Conservation (phyloP, 2,797 vertebrate species). For the Rachycentron canadum region DNA sequence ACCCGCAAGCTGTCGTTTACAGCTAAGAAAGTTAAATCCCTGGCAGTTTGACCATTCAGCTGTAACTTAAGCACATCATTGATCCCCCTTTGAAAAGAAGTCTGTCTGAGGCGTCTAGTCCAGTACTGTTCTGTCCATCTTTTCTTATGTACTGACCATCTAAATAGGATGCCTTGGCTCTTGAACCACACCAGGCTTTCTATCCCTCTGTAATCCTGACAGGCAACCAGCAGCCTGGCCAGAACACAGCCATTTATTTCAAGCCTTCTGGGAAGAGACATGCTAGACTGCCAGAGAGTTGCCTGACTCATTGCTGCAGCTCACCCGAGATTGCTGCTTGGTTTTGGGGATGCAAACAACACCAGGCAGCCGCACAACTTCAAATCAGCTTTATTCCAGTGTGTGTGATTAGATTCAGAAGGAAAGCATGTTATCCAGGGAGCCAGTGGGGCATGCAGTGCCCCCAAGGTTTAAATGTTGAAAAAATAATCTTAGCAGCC, state of each 20-base stretch:
- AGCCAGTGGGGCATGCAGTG: too few species aligned
- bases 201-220: slow-evolving; percentile 34
- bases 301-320: slow-evolving; percentile 39
- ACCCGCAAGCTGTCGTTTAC: neutral
- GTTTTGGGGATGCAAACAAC: slow-evolving; percentile 1
- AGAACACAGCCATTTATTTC: slow-evolving; percentile 51
- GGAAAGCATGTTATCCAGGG: neutral
- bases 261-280: slow-evolving; percentile 43
- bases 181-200: slow-evolving; percentile 18
- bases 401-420: too few species aligned
- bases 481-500: neutral
- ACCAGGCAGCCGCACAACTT: neutral
- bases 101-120: neutral
- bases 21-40: neutral
- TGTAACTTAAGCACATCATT: neutral
- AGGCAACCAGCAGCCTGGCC: slow-evolving; percentile 22
- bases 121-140: slow-evolving; percentile 2
- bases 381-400: neutral
- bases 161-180: slow-evolving; percentile 16
- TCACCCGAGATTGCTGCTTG: neutral
- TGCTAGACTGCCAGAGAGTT: slow-evolving; percentile 19
- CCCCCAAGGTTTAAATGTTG: neutral
- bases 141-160: slow-evolving; percentile 12
- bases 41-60: neutral
- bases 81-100: neutral